Evolutionary conservation across 2,113 vertebrate species (phyloP).

Genomic region (Triplophysa siluroides): DNA sequence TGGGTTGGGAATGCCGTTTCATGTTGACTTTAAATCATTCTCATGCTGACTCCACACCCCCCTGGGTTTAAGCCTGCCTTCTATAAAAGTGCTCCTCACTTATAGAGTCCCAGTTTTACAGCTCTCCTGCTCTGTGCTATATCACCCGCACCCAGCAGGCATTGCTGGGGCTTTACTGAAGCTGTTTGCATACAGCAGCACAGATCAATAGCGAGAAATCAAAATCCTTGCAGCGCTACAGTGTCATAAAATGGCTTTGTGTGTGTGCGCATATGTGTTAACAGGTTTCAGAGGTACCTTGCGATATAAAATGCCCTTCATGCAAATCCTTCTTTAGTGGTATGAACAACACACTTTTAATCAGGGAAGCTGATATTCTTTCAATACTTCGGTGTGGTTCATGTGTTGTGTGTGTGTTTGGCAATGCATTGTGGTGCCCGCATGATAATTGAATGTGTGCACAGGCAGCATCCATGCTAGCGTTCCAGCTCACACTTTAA

Average conservation of each 20-base stretch:
- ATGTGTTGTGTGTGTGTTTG: conserved; percentile 13
- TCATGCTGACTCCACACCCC: not conserved
- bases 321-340: conserved; percentile 9
- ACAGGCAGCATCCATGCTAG: conserved; percentile 61
- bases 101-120: conserved; percentile 29
- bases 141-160: conserved; percentile 17
- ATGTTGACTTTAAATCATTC: conserved; percentile 12
- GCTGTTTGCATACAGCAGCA: conserved; percentile 41
- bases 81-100: conserved; percentile 3
- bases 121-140: conserved; percentile 24
- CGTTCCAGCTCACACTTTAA: conserved; percentile 69
- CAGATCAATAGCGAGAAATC: conserved; percentile 42
- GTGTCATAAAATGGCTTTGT: conserved; percentile 27
- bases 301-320: not conserved
- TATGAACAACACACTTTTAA: conserved; percentile 45
- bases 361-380: conserved; percentile 45
- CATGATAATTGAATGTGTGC: conserved; percentile 63
- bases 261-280: conserved; percentile 26
- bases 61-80: conserved; percentile 1
- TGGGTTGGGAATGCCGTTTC: conserved; percentile 6
- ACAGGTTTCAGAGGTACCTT: not conserved
- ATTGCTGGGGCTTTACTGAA: conserved; percentile 29
- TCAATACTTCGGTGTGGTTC: conserved; percentile 29
- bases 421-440: conserved; percentile 50
- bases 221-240: conserved; percentile 26